Evolutionary conservation across 2,888 invertebrate species (phyloP), one percentile per base, ranked within the genome.

Genomic region (Choristoneura rosaceana): DNA sequence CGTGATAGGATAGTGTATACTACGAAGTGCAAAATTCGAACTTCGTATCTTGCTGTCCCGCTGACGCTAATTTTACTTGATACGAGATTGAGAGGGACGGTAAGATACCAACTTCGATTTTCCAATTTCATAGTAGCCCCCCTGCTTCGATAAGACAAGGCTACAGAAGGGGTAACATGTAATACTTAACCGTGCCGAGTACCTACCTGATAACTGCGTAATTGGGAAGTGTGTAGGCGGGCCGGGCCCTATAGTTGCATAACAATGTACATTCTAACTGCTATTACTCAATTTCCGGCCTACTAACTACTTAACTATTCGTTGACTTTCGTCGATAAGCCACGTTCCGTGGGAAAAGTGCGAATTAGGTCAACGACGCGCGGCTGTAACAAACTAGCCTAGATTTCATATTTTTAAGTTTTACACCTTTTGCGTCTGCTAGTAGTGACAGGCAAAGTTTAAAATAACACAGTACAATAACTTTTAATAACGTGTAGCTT

Each of bases 181-280:
- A 60, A 59, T 62, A 55, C 67, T 62, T 25, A 55, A 68, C 71
- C 67, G 64, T 59, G 43, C 38, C 50, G 38, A 65, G 55, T 62
- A 33, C n/a, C 43, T 67, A 41, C 25, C 55, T 66, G 47, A 63
- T 63, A 66, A 43, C 60, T 14, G 34, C 65, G 41, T 63, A 62
- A 68, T 71, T 47, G 62, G 67, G 67, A 68, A 71, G 67, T 62
- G 67, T 38, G 71, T 63, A 58, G 67, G 67, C 25, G 60, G 70
- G 47, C 66, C 61, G 17, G 47, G 34, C 17, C 41, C 12, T 43
- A 63, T 66, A 67, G 62, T 71, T 66, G 62, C 67, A 58, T 68
- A 71, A 61, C 58, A 67, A 52, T 67, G 58, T 38, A 41, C 71
- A 63, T 63, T 58, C 71, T 17, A 38, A 45, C 38, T 43, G 45